Base-by-base conservation (phyloP, 2,797 vertebrate species). In the Notolepis coatsorum region DNA sequence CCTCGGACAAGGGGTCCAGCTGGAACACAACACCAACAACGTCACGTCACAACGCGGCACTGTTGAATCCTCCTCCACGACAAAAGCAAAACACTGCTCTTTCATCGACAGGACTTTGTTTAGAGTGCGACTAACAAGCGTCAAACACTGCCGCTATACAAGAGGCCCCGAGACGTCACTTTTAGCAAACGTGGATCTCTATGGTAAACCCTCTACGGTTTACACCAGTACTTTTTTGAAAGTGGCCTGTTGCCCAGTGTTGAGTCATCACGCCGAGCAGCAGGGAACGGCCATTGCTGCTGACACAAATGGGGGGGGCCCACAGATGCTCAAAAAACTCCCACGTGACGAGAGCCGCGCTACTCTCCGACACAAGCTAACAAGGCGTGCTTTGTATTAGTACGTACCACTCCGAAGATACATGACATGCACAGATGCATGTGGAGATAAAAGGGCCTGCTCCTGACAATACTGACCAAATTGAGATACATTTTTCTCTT, bases 1-100 rank as follows among this genome's bases (percentile, higher is more conserved):
- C 94, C 13, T 97, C 95, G 2, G 96, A 91, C 54, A 99, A 91
- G 49, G 96, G 95, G 37, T 97, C 96, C 62, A 98, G 91, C 97
- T 99, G 88, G 23, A 85, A 28, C 75, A 5, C 17, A 6, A 78
- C 0, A 70, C 15, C 46, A 41, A 66, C 2, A 25, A 5, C 7
- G 3, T 25, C 5, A 24, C n/a, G n/a, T 63, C 15, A 59, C 47
- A 43, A 61, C 25, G 42, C 3, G 58, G 48, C 61, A 59, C 8
- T 9, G 8, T 4, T 46, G 50, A 7, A 37, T 21, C 15, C 51
- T 10, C 4, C 10, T 13, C n/a, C 45, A 47, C 7, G 21, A 7
- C 6, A n/a, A 46, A 46, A n/a, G 21, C 6, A 24, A 13, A 13
- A 13, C 21, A 25, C 1, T 25, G 4, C 13, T 2, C n/a, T 39